Evolutionary conservation across 2,888 invertebrate species (phyloP).

Genomic region (Ectemnius continuus): DNA sequence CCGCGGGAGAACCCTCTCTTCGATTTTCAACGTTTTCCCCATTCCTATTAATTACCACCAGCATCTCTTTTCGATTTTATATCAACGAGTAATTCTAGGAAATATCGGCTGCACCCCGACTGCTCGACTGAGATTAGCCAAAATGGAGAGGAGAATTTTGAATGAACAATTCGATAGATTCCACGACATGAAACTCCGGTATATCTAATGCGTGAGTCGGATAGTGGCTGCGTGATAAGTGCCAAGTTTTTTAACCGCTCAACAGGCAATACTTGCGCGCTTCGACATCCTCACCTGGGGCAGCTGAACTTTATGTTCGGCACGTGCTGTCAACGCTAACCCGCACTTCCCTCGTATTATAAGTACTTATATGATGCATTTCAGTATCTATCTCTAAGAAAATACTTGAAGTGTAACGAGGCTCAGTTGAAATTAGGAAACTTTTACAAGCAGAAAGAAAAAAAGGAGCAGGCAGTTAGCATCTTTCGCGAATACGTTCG

Average conservation of each 20-base stretch:
- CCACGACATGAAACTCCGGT: neutral
- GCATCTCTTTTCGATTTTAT: neutral
- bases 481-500: too few relatives aligned
- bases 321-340: slow-evolving; percentile 49
- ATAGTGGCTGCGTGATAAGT: slow-evolving; percentile 10
- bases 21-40: neutral
- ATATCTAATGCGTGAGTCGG: slow-evolving; percentile 10
- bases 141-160: neutral
- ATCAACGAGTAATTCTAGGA: too few relatives aligned
- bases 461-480: too few relatives aligned
- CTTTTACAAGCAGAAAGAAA: too few relatives aligned
- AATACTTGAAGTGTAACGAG: too few relatives aligned
- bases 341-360: slow-evolving; percentile 17
- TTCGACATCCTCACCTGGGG: slow-evolving; percentile 48
- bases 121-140: neutral
- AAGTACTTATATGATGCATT: slow-evolving; percentile 20
- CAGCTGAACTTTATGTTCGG: slow-evolving; percentile 50
- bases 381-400: too few relatives aligned
- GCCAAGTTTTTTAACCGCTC: slow-evolving; percentile 22
- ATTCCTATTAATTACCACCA: neutral
- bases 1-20: slow-evolving; percentile 41
- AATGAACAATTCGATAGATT: neutral
- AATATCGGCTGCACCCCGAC: neutral
- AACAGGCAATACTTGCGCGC: slow-evolving; percentile 14
- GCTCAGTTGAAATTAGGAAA: too few relatives aligned